Conservation (phyloP, 2,888 invertebrate genomes). For the Oxyteleia sp. region DNA sequence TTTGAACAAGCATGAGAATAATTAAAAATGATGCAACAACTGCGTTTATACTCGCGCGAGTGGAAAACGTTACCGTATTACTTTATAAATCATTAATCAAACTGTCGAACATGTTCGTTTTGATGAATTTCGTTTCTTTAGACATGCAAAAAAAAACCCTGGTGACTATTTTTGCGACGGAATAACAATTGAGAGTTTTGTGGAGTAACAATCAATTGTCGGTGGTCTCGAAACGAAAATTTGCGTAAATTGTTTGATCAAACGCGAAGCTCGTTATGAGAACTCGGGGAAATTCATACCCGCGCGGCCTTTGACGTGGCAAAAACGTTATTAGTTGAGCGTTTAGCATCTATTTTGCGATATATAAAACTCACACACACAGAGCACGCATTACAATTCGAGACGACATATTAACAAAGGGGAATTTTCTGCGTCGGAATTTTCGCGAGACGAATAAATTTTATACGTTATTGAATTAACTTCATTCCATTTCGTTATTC, state of each 20-base stretch:
- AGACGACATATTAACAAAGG: conserved; percentile 20
- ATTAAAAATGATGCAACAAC: too few relatives aligned
- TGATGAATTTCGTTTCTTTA: too few relatives aligned
- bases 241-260: conserved; percentile 26
- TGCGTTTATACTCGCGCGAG: too few relatives aligned
- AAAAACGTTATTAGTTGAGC: conserved; percentile 50
- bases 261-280: conserved; percentile 19
- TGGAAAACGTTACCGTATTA: too few relatives aligned
- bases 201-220: too few relatives aligned
- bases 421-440: neutral
- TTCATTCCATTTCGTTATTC: conserved; percentile 34
- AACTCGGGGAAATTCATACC: conserved; percentile 8
- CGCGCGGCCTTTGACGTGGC: conserved; percentile 34
- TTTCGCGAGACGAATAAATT: conserved; percentile 9
- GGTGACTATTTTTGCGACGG: too few relatives aligned
- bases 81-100: too few relatives aligned
- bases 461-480: conserved; percentile 39
- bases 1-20: too few relatives aligned
- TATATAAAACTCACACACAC: too few relatives aligned
- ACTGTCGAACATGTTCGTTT: too few relatives aligned
- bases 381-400: conserved; percentile 18
- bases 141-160: too few relatives aligned
- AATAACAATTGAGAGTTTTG: too few relatives aligned
- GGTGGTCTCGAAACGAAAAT: conserved; percentile 21
- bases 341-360: conserved; percentile 35